Evolutionary conservation across 1,140 invertebrate species (phyloP), one percentile per base, ranked within the genome.

Genomic region (Bombus pascuorum): DNA sequence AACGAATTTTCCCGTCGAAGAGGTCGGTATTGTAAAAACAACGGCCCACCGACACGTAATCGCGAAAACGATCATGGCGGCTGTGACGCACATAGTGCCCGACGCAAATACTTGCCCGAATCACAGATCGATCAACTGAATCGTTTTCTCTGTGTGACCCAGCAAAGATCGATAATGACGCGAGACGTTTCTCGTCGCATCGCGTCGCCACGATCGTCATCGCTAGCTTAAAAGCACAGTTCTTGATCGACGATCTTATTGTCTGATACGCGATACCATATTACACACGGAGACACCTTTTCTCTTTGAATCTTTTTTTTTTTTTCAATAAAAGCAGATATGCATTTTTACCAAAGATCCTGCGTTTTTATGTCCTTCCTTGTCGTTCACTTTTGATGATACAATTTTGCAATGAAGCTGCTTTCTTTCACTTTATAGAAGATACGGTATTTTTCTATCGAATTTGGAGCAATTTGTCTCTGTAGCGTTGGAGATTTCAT

Each of bases 281-380:
- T 37, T 34, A 81, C 83, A 81, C 83, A 85, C 66, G 62, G 68
- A 83, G 32, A 87, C 62, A 82, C 32, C 59, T 42, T 77, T 70
- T 83, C 75, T 85, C 25, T 72, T 71, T 57, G 53, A 72, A 80
- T 81, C 84, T 72, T 85, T 73, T 72, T 74, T 73, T 72, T 74
- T 88, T 89, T 85, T 76, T 66, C 59, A 88, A 83, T 89, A 86
- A 86, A 87, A 86, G 74, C 83, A 89, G 68, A 87, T 84, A 47
- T 68, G 84, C 81, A 76, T 90, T 90, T 90, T 81, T 90, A 89
- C 80, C 74, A 80, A 87, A 78, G 4, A 34, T 2, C 47, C 3
- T 53, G 47, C 9, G 13, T 53, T 76, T 65, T 15, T n/a, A 15
- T 72, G 25, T 42, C 37, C 32, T 47, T 70, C 13, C 25, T 77